Base-by-base conservation (phyloP, 2,113 vertebrate genomes). In the Rhea pennata region DNA sequence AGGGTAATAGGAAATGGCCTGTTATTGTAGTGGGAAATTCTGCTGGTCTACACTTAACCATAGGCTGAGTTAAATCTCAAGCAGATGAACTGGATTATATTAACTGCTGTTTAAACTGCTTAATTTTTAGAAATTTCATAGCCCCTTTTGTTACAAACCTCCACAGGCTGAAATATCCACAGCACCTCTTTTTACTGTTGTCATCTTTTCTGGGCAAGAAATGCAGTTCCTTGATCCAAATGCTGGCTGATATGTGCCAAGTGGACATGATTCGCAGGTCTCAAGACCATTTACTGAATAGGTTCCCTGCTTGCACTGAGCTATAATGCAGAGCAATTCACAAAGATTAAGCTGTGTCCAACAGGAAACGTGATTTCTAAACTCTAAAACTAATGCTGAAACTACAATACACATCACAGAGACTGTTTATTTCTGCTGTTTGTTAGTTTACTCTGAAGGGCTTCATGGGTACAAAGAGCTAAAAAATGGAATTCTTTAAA, bases 231-330 rank as follows among this genome's bases (percentile, higher is more conserved):
- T 98, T 72, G 99, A 98, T 73, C 99, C 99, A 71, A 98, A 98
- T 12, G 94, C 97, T 22, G 99, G 96, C 96, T 99, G 99, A 78
- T 99, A 99, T 70, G 98, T 98, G 66, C 99, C 99, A 97, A 99
- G 92, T 0, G 99, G 99, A 96, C 99, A 99, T 0, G 99, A 99
- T 97, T 99, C 99, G 31, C 99, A 99, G 5, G 98, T 99, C 97
- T 99, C 99, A 95, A 99, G 97, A 17, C 99, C 99, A 20, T 98
- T 99, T 81, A 97, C 33, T 29, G 99, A 99, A n/a, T 98, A 99
- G 3, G 98, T 99, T 64, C 99, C 99, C 31, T 99, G 99, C 88
- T 99, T 99, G 96, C 99, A 99, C 93, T 99, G 99, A 94, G 98
- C 99, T 99, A 77, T 64, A 98, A 93, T n/a, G 70, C 40, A 94